A percentile compares a stretch with the other conserved stretches of the same genome.
These are phyloP conservation scores for Schizaphis graminum DNA, from an alignment of 2,888 invertebrate genomes.

Conservation along the genomic window DNA sequence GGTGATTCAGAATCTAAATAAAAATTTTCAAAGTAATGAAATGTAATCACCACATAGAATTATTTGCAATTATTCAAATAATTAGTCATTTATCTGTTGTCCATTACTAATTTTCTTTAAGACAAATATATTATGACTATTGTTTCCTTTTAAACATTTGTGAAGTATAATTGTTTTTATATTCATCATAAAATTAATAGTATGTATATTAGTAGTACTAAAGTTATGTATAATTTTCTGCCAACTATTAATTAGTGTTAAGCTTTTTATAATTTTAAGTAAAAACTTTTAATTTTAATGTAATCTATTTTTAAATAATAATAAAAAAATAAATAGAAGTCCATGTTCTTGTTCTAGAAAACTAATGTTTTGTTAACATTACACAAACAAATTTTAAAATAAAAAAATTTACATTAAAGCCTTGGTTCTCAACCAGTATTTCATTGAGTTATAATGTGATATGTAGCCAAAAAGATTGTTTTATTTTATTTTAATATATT, in stretches of 20 bases:
- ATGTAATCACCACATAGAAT: not conserved
- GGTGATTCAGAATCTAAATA: not conserved
- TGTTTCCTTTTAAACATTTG: constrained; percentile 31
- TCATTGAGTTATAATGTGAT: not conserved
- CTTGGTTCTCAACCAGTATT: not conserved
- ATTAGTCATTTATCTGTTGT: not conserved
- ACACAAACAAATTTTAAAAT: not conserved
- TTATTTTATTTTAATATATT: constrained; percentile 9
- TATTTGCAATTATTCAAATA: not conserved
- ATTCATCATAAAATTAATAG: not conserved
- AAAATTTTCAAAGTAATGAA: not conserved
- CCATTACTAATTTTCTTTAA: not conserved
- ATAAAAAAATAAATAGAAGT: not conserved
- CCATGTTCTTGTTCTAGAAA: not conserved
- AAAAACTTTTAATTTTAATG: not conserved
- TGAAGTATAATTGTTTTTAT: constrained; percentile 5
- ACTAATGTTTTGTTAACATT: not conserved
- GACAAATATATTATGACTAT: not conserved
- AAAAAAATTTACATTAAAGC: not conserved
- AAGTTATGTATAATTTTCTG: not conserved
- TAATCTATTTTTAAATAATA: not conserved
- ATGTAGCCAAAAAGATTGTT: too few species aligned
- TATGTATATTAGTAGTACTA: not conserved
- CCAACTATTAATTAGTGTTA: not conserved
- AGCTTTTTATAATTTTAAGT: not conserved